These are phyloP conservation scores for Homalodisca vitripennis DNA, from an alignment of 1,140 invertebrate genomes.

Conservation along the genomic window DNA sequence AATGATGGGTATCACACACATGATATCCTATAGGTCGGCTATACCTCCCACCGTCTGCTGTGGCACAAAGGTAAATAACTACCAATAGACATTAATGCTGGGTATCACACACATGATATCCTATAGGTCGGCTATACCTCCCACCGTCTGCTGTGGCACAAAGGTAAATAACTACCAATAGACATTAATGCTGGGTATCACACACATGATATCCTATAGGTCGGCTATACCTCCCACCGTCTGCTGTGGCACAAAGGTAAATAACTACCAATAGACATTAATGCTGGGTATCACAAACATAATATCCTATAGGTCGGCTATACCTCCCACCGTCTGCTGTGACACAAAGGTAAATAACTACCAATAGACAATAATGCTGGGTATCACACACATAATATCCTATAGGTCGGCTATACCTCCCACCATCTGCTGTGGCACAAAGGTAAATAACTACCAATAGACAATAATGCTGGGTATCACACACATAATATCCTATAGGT, in stretches of 20 bases:
- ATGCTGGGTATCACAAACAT: too few relatives aligned
- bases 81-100: too few relatives aligned
- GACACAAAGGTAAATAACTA: background rate
- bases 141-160: background rate
- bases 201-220: slow-evolving; percentile 71
- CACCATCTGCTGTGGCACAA: background rate
- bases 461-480: too few relatives aligned
- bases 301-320: background rate
- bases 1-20: too few relatives aligned
- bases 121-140: background rate
- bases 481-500: too few relatives aligned
- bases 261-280: background rate
- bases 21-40: background rate
- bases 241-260: slow-evolving; percentile 75
- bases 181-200: too few relatives aligned
- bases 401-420: background rate
- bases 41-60: background rate
- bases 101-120: background rate
- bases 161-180: slow-evolving; percentile 79
- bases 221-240: slow-evolving; percentile 78
- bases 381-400: background rate
- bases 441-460: too few relatives aligned
- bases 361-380: too few relatives aligned
- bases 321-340: background rate
- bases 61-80: background rate